Base-by-base conservation (phyloP, 2,113 vertebrate genomes). In the Notothenia rossii region DNA sequence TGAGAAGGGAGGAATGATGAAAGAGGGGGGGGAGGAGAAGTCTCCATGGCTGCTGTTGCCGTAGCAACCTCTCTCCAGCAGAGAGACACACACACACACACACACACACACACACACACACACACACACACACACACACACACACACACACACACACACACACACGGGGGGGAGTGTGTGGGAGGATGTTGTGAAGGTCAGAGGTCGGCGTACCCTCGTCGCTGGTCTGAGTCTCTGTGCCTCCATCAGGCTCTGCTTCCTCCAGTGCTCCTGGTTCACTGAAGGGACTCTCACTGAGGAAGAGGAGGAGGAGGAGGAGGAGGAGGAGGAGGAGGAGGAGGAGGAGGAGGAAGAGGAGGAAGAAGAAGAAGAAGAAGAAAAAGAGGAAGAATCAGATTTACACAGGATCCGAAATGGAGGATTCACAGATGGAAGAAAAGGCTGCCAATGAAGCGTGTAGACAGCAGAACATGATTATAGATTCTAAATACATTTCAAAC, bases 201-300 rank as follows among this genome's bases (percentile, higher is more conserved):
- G 55, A 43, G 90, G 91, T 88, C 83, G 53, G 64, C 95, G 1
- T 96, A 99, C 98, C 98, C 0, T 99, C 98, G 43, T 99, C 98
- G 70, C 98, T 99, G 87, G 97, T 99, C 88, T 98, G 97, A 49
- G 96, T 96, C 93, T 99, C 98, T 7, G 97, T 97, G 20, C 97
- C 96, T 2, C 96, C 95, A 10, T 99, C 98, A 25, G 97, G 96
- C 89, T 99, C 98, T 18, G 96, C 95, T 78, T 99, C 98, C 81
- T 99, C 98, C 90, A 98, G 69, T 0, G 96, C 97, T 56, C 98
- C 97, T 2, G 98, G 97, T 76, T 99, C 98, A 13, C 98, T 99
- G 93, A 99, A 99, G 0, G 98, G 98, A 88, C 98, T 99, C 93
- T 99, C 98, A 36, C 98, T 99, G 92, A 29, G 29, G 15, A n/a